These are phyloP conservation scores for Phrynocephalus forsythii DNA, from an alignment of 2,797 vertebrate genomes.

Conservation along the genomic window DNA sequence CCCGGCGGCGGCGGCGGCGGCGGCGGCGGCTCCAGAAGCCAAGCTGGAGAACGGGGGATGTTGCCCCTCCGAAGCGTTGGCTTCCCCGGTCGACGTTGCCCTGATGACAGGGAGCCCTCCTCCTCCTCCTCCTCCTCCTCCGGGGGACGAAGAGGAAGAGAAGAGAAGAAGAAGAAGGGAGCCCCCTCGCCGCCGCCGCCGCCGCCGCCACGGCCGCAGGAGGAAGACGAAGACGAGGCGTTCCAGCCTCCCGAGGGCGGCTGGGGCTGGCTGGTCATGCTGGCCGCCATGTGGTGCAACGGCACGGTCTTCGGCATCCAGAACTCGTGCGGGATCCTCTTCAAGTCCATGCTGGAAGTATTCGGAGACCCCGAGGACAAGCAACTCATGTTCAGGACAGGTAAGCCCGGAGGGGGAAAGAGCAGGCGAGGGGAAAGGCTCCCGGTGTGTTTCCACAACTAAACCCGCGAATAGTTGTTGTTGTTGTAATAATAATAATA, in stretches of 20 bases:
- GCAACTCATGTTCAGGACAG: constrained; percentile 87
- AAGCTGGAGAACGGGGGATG: background rate
- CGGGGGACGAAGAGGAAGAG: too few relatives aligned
- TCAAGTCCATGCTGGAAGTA: constrained; percentile 84
- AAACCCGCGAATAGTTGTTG: too few relatives aligned
- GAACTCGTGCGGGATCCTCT: constrained; percentile 93
- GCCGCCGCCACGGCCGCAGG: background rate
- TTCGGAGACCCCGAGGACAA: constrained; percentile 82
- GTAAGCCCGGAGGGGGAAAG: constrained; percentile 74
- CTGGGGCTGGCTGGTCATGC: constrained; percentile 97
- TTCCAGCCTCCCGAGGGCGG: constrained; percentile 88
- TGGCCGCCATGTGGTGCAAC: constrained; percentile 98
- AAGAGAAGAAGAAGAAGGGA: background rate
- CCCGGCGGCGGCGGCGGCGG: constrained; percentile 16
- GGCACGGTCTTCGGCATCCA: constrained; percentile 97
- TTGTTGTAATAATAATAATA: too few relatives aligned
- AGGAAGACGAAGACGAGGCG: background rate
- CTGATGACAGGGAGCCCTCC: constrained; percentile 32
- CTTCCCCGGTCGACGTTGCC: constrained; percentile 27
- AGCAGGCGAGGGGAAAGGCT: too few relatives aligned
- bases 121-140: too few relatives aligned
- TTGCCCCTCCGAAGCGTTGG: constrained; percentile 21
- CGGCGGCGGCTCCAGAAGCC: background rate
- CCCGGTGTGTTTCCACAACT: too few relatives aligned
- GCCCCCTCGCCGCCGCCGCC: background rate